These are phyloP conservation scores for Perdita meconis DNA, from an alignment of 2,888 invertebrate species.

Conservation along the genomic window DNA sequence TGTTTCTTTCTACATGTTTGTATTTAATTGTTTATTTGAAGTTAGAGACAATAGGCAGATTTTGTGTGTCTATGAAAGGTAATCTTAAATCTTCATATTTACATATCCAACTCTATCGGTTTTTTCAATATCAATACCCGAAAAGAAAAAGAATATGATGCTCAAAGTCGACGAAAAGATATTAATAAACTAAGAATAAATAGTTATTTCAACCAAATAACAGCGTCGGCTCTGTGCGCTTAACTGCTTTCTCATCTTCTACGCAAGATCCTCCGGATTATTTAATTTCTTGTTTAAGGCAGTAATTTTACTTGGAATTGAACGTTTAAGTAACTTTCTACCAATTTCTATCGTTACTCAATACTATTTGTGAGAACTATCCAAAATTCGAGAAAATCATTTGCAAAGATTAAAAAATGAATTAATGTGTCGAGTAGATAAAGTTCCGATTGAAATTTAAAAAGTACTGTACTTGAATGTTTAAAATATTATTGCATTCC, in stretches of 20 bases:
- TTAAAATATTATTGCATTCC: not conserved
- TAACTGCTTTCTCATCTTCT: conserved; percentile 37
- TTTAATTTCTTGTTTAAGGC: conserved; percentile 37
- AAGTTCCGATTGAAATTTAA: not conserved
- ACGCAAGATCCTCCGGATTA: conserved; percentile 17
- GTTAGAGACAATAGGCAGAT: too few relatives aligned
- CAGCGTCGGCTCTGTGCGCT: conserved; percentile 36
- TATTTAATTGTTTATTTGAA: too few relatives aligned
- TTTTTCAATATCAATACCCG: too few relatives aligned
- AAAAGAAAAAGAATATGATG: not conserved
- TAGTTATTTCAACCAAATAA: conserved; percentile 36
- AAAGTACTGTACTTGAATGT: not conserved
- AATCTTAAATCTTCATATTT: too few relatives aligned
- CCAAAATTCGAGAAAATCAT: not conserved
- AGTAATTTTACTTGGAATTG: conserved; percentile 37
- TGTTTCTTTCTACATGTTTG: too few relatives aligned
- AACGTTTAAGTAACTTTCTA: conserved; percentile 44
- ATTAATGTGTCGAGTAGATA: not conserved
- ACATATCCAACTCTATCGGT: too few relatives aligned
- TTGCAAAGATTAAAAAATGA: not conserved
- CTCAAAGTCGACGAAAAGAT: conserved; percentile 16
- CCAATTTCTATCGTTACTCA: conserved; percentile 20
- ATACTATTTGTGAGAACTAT: not conserved
- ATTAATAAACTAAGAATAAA: conserved; percentile 38
- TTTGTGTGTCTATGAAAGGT: too few relatives aligned